Base-by-base conservation (phyloP, 2,888 invertebrate species). In the Troides helena region DNA sequence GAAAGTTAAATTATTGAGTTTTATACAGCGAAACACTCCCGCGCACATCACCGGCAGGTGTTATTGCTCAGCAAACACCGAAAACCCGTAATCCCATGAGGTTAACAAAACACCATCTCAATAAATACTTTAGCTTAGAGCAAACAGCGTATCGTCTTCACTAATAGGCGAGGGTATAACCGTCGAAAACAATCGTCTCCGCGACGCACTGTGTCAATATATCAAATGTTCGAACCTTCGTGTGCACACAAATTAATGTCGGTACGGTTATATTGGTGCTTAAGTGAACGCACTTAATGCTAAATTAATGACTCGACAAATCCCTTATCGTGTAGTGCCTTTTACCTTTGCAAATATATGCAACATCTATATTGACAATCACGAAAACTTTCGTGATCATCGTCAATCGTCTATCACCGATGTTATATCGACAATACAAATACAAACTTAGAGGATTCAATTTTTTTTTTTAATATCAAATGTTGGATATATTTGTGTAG, bases 21-120 rank as follows among this genome's bases (percentile, higher is more conserved):
- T 53, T 53, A 18, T 53, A 58, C 62, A 65, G n/a, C 64, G 72
- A 58, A 62, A 67, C 50, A 61, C 70, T 65, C 67, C 71, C 62
- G 68, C 69, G 69, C 69, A 67, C 61, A 69, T 64, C 73, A 78
- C 84, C 85, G 86, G 89, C 88, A 89, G 80, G 78, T 88, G 86
- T 84, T 86, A 90, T 89, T 87, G 85, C 88, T 88, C 79, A 76
- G 83, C 88, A 90, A 90, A 90, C 83, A 90, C 74, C 74, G 79
- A 84, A 86, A 90, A 90, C 90, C 88, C 85, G 89, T 89, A 86
- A 86, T 89, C 86, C 84, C 86, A 86, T 87, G 88, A 90, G 91
- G 91, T 91, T 90, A 91, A 90, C 82, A 89, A 81, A 90, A 90
- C 85, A 90, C 81, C 81, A 81, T 79, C 89, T 89, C 86, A 89